A percentile compares a stretch with the other conserved stretches of the same genome.
Conservation (phyloP, 2,888 invertebrate genomes). For the Limnephilus rhombicus region DNA sequence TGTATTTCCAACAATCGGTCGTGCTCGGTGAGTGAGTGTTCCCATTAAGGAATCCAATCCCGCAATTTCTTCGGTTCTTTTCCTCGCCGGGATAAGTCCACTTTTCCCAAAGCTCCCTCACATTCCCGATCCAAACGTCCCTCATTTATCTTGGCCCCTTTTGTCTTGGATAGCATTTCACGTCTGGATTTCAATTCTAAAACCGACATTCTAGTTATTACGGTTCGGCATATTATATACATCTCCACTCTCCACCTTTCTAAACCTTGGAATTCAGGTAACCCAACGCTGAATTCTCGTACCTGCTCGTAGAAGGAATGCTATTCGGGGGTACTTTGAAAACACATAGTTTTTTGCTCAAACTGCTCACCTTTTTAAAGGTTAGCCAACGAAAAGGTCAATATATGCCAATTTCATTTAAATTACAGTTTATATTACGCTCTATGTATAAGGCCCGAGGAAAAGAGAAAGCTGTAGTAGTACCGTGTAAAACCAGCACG, state of each 20-base stretch:
- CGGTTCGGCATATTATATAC: constrained; percentile 36
- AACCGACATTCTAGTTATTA: constrained; percentile 54
- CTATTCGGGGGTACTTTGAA: background rate
- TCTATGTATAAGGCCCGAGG: background rate
- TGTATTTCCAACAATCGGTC: constrained; percentile 23
- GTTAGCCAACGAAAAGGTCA: background rate
- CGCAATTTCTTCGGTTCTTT: constrained; percentile 34
- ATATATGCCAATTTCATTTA: background rate
- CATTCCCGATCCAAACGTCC: constrained; percentile 57
- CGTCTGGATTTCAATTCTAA: constrained; percentile 58
- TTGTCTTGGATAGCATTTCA: constrained; percentile 58
- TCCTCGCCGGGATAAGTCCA: constrained; percentile 45
- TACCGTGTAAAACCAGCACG: background rate
- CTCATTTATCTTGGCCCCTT: constrained; percentile 64
- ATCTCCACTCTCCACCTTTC: background rate
- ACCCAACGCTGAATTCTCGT: background rate
- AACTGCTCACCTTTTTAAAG: constrained; percentile 9
- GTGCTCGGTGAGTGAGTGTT: constrained; percentile 34
- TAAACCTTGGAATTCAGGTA: constrained; percentile 40
- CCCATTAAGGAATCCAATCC: constrained; percentile 41
- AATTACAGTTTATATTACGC: background rate
- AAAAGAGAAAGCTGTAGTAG: background rate
- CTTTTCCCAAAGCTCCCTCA: constrained; percentile 41
- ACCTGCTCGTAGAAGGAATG: background rate
- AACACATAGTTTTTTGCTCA: background rate